A percentile compares a stretch with the other conserved stretches of the same genome.
These are phyloP conservation scores for Drosophila mercatorum DNA, from an alignment of 2,888 invertebrate species.

Conservation along the genomic window DNA sequence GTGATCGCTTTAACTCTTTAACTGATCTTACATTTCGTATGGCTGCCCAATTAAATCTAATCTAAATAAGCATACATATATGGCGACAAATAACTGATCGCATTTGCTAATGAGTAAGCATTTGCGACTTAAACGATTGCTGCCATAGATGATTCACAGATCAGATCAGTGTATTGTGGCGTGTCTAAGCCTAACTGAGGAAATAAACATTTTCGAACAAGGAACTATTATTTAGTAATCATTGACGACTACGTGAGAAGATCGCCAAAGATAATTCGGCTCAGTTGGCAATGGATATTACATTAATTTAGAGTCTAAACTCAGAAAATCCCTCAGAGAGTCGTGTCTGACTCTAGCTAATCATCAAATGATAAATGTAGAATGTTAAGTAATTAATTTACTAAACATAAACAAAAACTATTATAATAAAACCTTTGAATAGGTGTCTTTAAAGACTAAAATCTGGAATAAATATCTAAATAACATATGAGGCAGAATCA, in stretches of 20 bases:
- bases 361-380: no score
- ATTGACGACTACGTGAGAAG: conserved; percentile 42
- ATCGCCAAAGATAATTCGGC: conserved; percentile 31
- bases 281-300: conserved; percentile 5
- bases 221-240: conserved; percentile 45
- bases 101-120: conserved; percentile 37
- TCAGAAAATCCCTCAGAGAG: background rate
- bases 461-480: no score
- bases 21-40: conserved; percentile 14
- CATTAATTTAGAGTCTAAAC: background rate
- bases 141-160: conserved; percentile 37
- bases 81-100: conserved; percentile 13
- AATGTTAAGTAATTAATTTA: no score
- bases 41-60: conserved; percentile 30
- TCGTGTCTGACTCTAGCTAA: background rate
- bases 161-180: conserved; percentile 32
- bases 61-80: conserved; percentile 31
- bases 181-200: conserved; percentile 27
- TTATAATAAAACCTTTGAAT: background rate
- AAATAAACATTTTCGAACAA: conserved; percentile 36
- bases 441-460: background rate
- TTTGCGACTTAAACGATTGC: conserved; percentile 19
- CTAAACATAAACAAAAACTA: background rate
- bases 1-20: conserved; percentile 8
- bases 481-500: no score